phyloP scores from a whole-genome alignment of 2,113 vertebrate species.

The Sceloporus tristichus region DNA sequence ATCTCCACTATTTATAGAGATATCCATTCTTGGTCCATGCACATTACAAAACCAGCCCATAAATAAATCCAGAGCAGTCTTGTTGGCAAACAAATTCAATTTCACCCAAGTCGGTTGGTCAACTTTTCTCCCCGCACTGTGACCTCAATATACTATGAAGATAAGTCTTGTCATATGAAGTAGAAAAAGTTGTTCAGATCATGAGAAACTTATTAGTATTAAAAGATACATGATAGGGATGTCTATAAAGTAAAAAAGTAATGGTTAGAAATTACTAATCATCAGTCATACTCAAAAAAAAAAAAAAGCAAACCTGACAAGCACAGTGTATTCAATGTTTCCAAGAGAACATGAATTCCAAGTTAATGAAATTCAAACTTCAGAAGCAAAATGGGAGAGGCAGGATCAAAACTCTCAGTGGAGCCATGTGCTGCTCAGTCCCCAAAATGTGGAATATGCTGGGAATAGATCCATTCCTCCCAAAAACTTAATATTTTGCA shows the following conservation, averaged over 20 bases:
- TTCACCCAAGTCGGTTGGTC: constrained; percentile 56
- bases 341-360: constrained; percentile 38
- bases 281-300: constrained; percentile 50
- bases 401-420: too few species aligned
- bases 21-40: constrained; percentile 51
- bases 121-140: constrained; percentile 39
- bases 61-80: constrained; percentile 61
- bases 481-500: neutral
- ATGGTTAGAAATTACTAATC: constrained; percentile 54
- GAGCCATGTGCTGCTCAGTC: neutral
- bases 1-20: constrained; percentile 63
- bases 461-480: neutral
- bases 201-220: constrained; percentile 63
- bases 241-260: constrained; percentile 60
- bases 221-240: constrained; percentile 67
- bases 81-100: constrained; percentile 62
- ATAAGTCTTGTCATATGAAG: constrained; percentile 37
- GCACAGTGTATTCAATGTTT: constrained; percentile 57
- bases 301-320: constrained; percentile 56
- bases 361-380: constrained; percentile 19
- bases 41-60: constrained; percentile 56
- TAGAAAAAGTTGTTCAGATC: constrained; percentile 59
- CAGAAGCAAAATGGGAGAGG: neutral
- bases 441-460: neutral
- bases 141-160: constrained; percentile 39